phyloP scores from a whole-genome alignment of 2,797 vertebrate species.

The Sebastes nivosus region DNA sequence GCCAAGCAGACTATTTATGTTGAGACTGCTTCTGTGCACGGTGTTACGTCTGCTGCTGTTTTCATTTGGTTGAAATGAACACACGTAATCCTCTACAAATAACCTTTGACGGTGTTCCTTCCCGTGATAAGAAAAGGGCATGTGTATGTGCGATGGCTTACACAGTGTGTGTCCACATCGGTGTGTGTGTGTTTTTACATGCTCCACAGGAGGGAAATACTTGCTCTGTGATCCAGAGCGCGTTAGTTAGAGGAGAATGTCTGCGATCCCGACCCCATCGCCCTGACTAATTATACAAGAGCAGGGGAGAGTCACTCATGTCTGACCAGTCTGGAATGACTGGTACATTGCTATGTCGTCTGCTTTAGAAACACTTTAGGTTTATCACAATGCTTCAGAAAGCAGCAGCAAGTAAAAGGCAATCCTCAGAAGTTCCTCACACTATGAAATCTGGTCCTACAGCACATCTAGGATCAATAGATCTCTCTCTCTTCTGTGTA shows the following conservation, averaged over 20 bases:
- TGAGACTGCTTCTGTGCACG: conserved; percentile 45
- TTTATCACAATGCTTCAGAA: background rate
- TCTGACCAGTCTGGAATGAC: conserved; percentile 24
- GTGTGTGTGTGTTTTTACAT: conserved; percentile 44
- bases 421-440: background rate
- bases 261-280: conserved; percentile 12
- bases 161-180: background rate
- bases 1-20: conserved; percentile 64
- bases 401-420: background rate
- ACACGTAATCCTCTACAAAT: conserved; percentile 48
- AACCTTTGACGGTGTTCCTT: conserved; percentile 34
- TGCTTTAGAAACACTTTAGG: background rate
- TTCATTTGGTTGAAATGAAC: conserved; percentile 37
- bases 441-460: background rate
- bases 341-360: background rate
- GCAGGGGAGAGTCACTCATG: conserved; percentile 26
- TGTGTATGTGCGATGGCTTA: conserved; percentile 25
- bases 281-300: conserved; percentile 36
- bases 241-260: conserved; percentile 46
- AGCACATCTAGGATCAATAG: background rate
- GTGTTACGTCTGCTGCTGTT: conserved; percentile 47
- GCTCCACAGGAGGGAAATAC: conserved; percentile 55
- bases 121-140: conserved; percentile 21
- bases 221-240: conserved; percentile 29
- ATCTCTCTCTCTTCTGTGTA: background rate